phyloP scores from a whole-genome alignment of 2,113 vertebrate species.

The Okapia johnstoni region DNA sequence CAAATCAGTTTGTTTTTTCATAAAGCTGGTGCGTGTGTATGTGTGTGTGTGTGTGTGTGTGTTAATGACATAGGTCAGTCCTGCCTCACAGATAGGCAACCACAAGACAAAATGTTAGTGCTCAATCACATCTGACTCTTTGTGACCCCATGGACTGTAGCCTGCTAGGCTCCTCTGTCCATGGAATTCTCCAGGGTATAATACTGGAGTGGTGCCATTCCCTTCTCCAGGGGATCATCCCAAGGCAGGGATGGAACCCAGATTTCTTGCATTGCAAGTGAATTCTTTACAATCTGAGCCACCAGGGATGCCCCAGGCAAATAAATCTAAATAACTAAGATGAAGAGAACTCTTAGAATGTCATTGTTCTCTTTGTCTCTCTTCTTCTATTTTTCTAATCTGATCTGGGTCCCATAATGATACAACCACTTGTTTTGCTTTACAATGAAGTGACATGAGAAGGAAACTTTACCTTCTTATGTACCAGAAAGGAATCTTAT shows the following conservation, averaged over 20 bases:
- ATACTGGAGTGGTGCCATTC: not conserved
- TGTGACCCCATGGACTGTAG: not conserved
- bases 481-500: not conserved
- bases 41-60: not conserved
- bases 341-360: not conserved
- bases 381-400: not conserved
- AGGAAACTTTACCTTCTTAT: not conserved
- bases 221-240: not conserved
- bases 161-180: not conserved
- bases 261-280: not conserved
- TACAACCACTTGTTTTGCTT: not conserved
- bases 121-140: not conserved
- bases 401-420: not conserved
- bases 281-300: not conserved
- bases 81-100: not conserved
- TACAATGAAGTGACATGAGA: not conserved
- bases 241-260: not conserved
- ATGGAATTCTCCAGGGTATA: not conserved
- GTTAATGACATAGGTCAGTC: not conserved
- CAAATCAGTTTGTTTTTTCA: not conserved
- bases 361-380: not conserved
- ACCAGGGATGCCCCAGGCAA: not conserved
- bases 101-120: not conserved
- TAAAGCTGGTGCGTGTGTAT: not conserved
- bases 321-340: not conserved